Evolutionary conservation across 2,797 vertebrate genomes (phyloP).

Genomic region (Epinephelus awoara): DNA sequence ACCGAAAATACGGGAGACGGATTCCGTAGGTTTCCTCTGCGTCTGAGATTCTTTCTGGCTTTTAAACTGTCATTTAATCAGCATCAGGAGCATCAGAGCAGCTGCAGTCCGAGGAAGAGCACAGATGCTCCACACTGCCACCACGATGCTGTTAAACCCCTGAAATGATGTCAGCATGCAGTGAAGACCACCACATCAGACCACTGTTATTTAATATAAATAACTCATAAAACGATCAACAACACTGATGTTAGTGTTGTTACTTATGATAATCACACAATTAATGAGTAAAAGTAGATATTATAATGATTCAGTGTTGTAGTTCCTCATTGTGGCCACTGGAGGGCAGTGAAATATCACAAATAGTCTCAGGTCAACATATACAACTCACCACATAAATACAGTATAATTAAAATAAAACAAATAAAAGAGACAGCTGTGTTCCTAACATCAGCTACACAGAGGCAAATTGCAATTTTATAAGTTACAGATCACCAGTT

Average conservation of each 20-base stretch:
- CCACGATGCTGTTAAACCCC: background rate
- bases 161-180: background rate
- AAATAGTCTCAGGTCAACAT: background rate
- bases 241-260: too few species aligned
- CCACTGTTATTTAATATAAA: too few species aligned
- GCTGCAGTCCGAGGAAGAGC: slow-evolving; percentile 1
- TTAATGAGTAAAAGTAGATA: too few species aligned
- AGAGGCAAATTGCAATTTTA: too few species aligned
- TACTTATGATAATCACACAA: background rate
- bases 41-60: background rate
- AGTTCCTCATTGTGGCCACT: background rate
- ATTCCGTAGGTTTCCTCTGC: background rate
- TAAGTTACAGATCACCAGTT: too few species aligned
- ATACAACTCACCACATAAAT: too few species aligned
- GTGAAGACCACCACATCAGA: too few species aligned
- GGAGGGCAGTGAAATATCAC: slow-evolving; percentile 7
- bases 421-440: background rate
- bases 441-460: background rate
- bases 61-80: background rate
- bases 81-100: slow-evolving; percentile 11
- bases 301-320: background rate
- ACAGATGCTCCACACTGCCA: slow-evolving; percentile 14
- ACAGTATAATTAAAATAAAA: background rate
- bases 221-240: too few species aligned
- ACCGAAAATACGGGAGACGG: fast-evolving